Base-by-base conservation (phyloP, 2,113 vertebrate species). In the Platichthys flesus region DNA sequence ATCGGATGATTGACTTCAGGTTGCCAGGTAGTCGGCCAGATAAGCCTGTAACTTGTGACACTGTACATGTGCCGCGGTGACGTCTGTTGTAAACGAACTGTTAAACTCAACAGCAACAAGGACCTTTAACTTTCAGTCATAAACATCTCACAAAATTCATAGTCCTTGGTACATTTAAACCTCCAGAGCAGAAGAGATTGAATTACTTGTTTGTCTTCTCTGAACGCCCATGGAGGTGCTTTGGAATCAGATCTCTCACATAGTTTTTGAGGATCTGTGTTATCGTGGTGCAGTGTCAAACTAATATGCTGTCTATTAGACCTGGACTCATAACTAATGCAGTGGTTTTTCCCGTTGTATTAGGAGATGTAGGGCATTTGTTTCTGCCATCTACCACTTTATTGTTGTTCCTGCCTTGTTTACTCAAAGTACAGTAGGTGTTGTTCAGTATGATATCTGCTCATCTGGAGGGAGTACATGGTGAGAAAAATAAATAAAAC, bases 1-100 rank as follows among this genome's bases (percentile, higher is more conserved):
- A 79, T 88, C 85, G 64, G 74, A 74, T 79, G 66, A 81, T 87
- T 86, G 76, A 82, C 85, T 83, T 45, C 20, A 62, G 37, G 35
- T 83, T 65, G 49, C 67, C 59, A 70, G 61, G 59, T 63, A 70
- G 56, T 55, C 21, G 60, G 24, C 26, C 4, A 70, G 56, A 70
- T 55, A 63, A 23, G 61, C 24, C 67, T 84, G 78, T 45, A 63
- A 56, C 65, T 65, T 62, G 40, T 35, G 56, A 58, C 4, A 73
- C 28, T 76, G 14, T n/a, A 23, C 37, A 60, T 47, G 47, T 74
- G 58, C 63, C n/a, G 70, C n/a, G 31, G 42, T 56, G 45, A 4
- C 52, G 81, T 56, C 23, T 54, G 70, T 73, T 63, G 35, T 49
- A 82, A 69, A 82, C 61, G 10, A 71, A 56, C 31, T 76, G 3